Conservation (phyloP, 2,113 vertebrate species). For the Pao palembangensis region DNA sequence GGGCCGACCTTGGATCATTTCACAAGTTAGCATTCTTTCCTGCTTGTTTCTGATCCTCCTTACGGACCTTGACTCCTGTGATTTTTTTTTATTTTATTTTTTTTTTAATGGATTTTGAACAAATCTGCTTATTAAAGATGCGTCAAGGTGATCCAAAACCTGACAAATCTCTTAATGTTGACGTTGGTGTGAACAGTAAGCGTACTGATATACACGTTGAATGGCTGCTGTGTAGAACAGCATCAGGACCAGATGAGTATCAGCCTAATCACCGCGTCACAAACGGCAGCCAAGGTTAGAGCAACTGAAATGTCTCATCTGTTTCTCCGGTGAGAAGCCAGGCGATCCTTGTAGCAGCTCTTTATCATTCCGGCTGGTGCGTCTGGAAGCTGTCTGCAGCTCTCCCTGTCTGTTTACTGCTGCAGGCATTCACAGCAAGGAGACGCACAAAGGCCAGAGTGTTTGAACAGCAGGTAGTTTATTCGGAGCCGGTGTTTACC, state of each 20-base stretch:
- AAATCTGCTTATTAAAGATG: too few species aligned
- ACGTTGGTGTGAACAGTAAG: too few species aligned
- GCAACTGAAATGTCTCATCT: conserved; percentile 44
- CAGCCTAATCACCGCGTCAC: conserved; percentile 43
- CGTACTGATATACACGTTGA: too few species aligned
- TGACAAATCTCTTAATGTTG: too few species aligned
- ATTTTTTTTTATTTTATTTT: too few species aligned
- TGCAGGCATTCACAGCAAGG: conserved; percentile 23
- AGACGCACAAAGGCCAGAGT: conserved; percentile 17
- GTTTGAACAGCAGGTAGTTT: conserved; percentile 46
- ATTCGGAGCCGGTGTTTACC: conserved; percentile 26
- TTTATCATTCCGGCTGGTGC: conserved; percentile 57
- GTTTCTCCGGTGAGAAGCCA: conserved; percentile 35
- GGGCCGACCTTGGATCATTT: too few species aligned
- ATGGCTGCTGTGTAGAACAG: too few species aligned
- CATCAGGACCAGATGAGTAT: conserved; percentile 23
- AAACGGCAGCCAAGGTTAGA: conserved; percentile 28
- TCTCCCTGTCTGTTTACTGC: conserved; percentile 51
- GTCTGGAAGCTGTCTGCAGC: conserved; percentile 48
- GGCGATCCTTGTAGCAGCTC: conserved; percentile 48
- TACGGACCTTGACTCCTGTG: too few species aligned
- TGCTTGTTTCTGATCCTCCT: too few species aligned
- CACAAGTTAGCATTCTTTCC: too few species aligned
- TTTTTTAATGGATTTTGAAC: too few species aligned
- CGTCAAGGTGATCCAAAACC: too few species aligned